Evolutionary conservation across 37 sponge, comb jelly and placozoan genomes (phyloP).

Genomic region (Oopsacas minuta): DNA sequence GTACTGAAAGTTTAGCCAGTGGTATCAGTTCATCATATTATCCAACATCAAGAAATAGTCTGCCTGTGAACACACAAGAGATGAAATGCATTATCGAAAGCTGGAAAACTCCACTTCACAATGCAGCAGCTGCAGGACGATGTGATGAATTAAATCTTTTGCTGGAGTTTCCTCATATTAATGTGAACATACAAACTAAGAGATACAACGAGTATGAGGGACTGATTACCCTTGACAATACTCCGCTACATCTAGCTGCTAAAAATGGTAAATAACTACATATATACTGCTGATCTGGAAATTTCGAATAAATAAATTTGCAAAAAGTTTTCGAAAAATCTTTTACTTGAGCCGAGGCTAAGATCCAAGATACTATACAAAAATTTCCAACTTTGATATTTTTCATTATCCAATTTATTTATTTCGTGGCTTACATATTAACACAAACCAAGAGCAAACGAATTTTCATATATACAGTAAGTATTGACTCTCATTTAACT

Average conservation of each 20-base stretch:
- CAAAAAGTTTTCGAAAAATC: no score
- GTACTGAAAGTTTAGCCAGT: not conserved
- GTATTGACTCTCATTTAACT: no score
- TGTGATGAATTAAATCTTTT: not conserved
- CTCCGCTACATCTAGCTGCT: not conserved
- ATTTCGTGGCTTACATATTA: no score
- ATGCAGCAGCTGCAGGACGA: not conserved
- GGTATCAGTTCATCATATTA: not conserved
- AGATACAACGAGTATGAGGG: conserved; percentile 6
- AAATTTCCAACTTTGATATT: no score
- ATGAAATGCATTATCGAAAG: not conserved
- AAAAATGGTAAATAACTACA: not conserved
- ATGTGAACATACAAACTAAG: not conserved
- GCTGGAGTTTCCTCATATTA: not conserved
- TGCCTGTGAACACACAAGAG: not conserved
- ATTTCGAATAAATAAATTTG: not conserved
- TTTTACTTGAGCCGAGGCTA: no score
- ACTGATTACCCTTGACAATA: not conserved
- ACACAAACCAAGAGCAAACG: no score
- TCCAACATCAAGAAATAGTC: not conserved
- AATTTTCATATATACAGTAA: no score
- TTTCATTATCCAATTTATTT: no score
- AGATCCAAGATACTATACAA: no score
- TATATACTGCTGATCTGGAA: not conserved
- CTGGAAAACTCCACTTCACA: conserved; percentile 8